These are phyloP conservation scores for Geotria australis DNA, from an alignment of 2,797 vertebrate species.

Conservation along the genomic window DNA sequence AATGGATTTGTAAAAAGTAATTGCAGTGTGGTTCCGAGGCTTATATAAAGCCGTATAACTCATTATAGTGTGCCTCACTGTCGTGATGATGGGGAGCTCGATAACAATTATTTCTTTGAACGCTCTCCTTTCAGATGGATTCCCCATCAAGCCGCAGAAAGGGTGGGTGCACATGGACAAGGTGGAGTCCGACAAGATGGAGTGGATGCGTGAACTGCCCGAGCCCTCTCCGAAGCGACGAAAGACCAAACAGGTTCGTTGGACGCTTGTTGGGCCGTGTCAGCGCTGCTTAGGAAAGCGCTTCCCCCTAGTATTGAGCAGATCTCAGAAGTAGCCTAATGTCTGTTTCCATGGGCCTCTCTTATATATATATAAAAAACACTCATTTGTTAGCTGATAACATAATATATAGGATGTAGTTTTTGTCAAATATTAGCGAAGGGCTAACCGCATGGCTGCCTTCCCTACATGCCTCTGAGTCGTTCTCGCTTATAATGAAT, in stretches of 20 bases:
- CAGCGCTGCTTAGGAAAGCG: neutral
- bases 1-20: neutral
- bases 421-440: too few species aligned
- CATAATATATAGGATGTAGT: too few species aligned
- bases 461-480: too few species aligned
- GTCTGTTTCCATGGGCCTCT: neutral
- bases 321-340: neutral
- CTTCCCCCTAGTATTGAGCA: neutral
- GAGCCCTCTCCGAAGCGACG: slow-evolving; percentile 12
- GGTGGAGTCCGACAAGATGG: slow-evolving; percentile 74
- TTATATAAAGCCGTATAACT: too few species aligned
- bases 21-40: too few species aligned
- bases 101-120: too few species aligned
- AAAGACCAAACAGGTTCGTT: slow-evolving; percentile 36
- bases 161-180: slow-evolving; percentile 78
- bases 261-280: neutral
- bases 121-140: slow-evolving; percentile 5
- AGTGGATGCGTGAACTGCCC: slow-evolving; percentile 63
- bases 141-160: slow-evolving; percentile 40
- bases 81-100: too few species aligned
- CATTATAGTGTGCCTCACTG: too few species aligned
- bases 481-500: too few species aligned
- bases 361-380: too few species aligned
- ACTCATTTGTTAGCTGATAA: too few species aligned
- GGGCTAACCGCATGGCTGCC: too few species aligned